Evolutionary conservation across 2,888 invertebrate genomes (phyloP).

Genomic region (Thecocarcelia acutangulata): DNA sequence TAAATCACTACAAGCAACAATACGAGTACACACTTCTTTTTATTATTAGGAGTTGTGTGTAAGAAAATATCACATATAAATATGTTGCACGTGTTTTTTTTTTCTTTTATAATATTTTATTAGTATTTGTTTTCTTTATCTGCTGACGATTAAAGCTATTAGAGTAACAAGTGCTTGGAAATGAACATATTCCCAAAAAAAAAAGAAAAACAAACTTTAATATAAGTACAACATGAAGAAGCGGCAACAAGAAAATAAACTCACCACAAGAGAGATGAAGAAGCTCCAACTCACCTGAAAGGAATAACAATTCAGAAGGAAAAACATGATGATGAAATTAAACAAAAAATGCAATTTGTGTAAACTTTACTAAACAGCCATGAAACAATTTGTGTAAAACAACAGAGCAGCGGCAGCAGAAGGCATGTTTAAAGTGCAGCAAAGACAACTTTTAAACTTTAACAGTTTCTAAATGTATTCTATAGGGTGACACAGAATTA

Average conservation of each 20-base stretch:
- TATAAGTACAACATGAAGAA: conserved; percentile 35
- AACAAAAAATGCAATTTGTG: conserved; percentile 57
- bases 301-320: conserved; percentile 24
- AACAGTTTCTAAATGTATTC: too few species aligned
- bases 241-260: conserved; percentile 8
- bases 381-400: not conserved
- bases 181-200: conserved; percentile 23
- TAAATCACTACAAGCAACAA: conserved; percentile 16
- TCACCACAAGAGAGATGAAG: conserved; percentile 43
- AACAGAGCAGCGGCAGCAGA: not conserved
- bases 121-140: conserved; percentile 60
- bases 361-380: conserved; percentile 42
- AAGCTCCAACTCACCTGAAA: conserved; percentile 21
- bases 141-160: conserved; percentile 64
- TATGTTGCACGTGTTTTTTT: conserved; percentile 57
- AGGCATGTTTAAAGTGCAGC: not conserved
- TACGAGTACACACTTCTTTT: conserved; percentile 18
- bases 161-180: conserved; percentile 65
- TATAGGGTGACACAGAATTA: too few species aligned
- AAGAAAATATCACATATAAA: conserved; percentile 59
- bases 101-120: conserved; percentile 18
- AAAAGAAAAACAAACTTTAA: not conserved
- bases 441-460: too few species aligned
- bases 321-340: conserved; percentile 47
- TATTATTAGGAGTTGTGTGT: conserved; percentile 35